Base-by-base conservation (phyloP, 2,113 vertebrate genomes). In the Lamprologus sp. region DNA sequence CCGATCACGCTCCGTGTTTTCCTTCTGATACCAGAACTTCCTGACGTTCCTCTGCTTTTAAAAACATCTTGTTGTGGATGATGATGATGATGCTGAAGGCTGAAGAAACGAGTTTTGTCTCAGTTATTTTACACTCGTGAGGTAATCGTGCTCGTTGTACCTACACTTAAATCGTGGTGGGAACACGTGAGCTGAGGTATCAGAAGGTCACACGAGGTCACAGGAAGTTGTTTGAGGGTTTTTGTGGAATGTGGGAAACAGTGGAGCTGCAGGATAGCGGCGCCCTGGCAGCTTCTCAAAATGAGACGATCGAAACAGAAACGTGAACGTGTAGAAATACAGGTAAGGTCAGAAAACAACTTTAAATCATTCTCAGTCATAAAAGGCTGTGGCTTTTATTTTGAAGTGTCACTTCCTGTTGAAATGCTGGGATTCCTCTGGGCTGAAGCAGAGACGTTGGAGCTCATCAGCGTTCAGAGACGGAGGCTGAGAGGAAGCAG, bases 261-360 rank as follows among this genome's bases (percentile, higher is more conserved):
- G 31, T 8, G 19, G 33, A 5, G 28, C 56, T 68, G 63, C 63
- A 63, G 60, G 33, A 3, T 23, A 40, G 0, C 4, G 7, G 33
- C 58, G 0, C 4, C 0, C 58, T 7, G 4, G 60, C 10, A 35
- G 33, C 33, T 68, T 40, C 15, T 35, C 15, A 63, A n/a, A 7
- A 11, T 7, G 31, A 65, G 10, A 12, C 1, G 4, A 14, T 73
- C 2, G 2, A 45, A 28, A 47, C 21, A 75, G 37, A 42, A 75
- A 28, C 45, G 0, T 2, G 40, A 17, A 17, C 6, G 6, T 11
- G 14, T 7, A 15, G 37, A 26, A 73, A 26, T 47, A 47, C 23
- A 26, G 23, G 14, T 1, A 28, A 45, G 8, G 70, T 75, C 70
- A 75, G 40, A 75, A 47, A 47, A 28, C 40, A 11, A 19, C 40